phyloP scores from a whole-genome alignment of 2,797 vertebrate genomes.

The Myripristis jacobus region DNA sequence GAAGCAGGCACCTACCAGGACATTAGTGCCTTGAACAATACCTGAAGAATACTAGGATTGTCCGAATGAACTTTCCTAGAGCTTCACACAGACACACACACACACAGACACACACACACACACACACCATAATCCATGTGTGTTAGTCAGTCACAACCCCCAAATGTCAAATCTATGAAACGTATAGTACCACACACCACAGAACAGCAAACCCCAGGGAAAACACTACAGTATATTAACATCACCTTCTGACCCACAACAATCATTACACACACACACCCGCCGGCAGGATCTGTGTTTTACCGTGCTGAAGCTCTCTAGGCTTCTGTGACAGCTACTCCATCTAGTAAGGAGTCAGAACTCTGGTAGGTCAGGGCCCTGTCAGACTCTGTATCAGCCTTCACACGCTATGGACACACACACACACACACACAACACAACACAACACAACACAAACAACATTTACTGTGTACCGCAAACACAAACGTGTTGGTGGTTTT shows the following conservation, averaged over 20 bases:
- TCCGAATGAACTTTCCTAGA: background rate
- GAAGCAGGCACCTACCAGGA: slow-evolving; percentile 1
- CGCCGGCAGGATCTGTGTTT: slow-evolving; percentile 45
- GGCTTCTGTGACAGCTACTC: slow-evolving; percentile 86
- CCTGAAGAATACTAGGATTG: background rate
- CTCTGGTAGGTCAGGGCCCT: slow-evolving; percentile 80
- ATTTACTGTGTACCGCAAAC: background rate
- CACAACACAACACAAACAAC: slow-evolving; percentile 34
- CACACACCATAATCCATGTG: background rate
- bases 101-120: slow-evolving; percentile 3
- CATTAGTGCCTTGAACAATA: background rate
- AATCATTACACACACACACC: slow-evolving; percentile 10
- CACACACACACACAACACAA: slow-evolving; percentile 7
- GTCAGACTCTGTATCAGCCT: slow-evolving; percentile 81
- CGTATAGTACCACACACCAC: slow-evolving; percentile 31
- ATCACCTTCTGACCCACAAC: slow-evolving; percentile 10
- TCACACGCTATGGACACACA: slow-evolving; percentile 70
- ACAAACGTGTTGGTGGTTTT: background rate
- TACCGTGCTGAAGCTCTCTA: slow-evolving; percentile 86
- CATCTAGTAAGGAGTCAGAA: slow-evolving; percentile 92
- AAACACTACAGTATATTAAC: slow-evolving; percentile 30
- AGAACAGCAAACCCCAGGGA: slow-evolving; percentile 29
- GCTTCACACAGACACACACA: background rate
- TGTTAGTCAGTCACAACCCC: slow-evolving; percentile 40
- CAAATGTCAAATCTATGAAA: slow-evolving; percentile 1